Percentiles rank a stretch among this genome's conserved stretches.
Evolutionary conservation across 1,140 invertebrate genomes (phyloP).

Genomic region (Hydropsyche tenuis): DNA sequence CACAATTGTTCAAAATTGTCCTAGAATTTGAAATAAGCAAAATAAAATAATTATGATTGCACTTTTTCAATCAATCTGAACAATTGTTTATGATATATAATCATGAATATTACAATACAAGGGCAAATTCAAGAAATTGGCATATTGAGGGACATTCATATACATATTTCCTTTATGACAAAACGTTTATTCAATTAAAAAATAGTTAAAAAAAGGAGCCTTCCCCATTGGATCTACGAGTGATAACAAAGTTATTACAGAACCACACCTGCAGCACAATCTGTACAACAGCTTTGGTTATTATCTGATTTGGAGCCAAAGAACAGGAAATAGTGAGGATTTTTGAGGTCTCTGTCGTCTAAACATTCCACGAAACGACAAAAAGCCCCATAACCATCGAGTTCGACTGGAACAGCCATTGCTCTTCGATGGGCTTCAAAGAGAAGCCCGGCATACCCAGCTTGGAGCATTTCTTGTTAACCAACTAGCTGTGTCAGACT

Average conservation of each 20-base stretch:
- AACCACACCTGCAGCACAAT: slow-evolving; percentile 70
- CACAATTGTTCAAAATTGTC: neutral
- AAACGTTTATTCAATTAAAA: no score
- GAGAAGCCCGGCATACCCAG: no score
- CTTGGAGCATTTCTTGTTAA: no score
- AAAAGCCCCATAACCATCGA: slow-evolving; percentile 43
- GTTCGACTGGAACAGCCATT: slow-evolving; percentile 48
- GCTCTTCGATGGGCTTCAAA: slow-evolving; percentile 46
- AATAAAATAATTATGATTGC: neutral
- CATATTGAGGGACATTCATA: no score
- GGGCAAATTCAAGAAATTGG: no score
- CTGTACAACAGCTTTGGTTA: slow-evolving; percentile 77
- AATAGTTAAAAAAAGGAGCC: no score
- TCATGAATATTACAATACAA: no score
- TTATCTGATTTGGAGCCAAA: slow-evolving; percentile 70
- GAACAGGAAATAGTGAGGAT: slow-evolving; percentile 67
- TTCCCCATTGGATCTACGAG: no score
- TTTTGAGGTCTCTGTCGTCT: neutral
- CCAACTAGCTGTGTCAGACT: no score
- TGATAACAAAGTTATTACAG: no score
- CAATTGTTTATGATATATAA: neutral
- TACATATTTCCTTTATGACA: no score
- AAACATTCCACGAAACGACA: slow-evolving; percentile 37
- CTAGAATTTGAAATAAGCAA: no score
- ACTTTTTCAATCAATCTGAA: neutral